A percentile compares a stretch with the other conserved stretches of the same genome.
These are phyloP conservation scores for Drosophila kikkawai DNA, from an alignment of 1,140 invertebrate genomes.

Conservation along the genomic window DNA sequence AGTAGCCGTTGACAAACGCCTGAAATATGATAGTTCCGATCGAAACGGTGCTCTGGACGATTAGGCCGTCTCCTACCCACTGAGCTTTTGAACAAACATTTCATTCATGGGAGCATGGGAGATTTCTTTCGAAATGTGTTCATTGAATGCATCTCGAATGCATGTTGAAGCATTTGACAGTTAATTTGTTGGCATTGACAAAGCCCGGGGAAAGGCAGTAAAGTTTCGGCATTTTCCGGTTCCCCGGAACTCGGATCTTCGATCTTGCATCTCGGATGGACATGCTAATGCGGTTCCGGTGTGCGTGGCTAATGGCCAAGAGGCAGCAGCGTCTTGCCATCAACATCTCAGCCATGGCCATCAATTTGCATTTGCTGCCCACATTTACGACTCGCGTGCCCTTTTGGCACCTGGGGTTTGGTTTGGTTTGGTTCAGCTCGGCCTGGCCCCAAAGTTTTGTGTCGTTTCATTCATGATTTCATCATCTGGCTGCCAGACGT, in stretches of 20 bases:
- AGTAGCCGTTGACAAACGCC: conserved; percentile 66
- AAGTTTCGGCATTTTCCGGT: conserved; percentile 65
- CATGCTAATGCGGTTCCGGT: conserved; percentile 81
- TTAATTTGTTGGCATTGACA: conserved; percentile 77
- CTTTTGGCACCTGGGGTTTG: conserved; percentile 75
- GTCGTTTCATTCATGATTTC: conserved; percentile 72
- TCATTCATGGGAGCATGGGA: conserved; percentile 41
- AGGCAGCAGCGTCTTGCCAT: conserved; percentile 43
- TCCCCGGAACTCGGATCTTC: conserved; percentile 23
- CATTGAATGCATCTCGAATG: conserved; percentile 65
- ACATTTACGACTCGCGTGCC: conserved; percentile 64
- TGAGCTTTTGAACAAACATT: conserved; percentile 39
- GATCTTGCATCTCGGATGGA: conserved; percentile 14
- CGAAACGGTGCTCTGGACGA: conserved; percentile 45
- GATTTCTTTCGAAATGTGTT: conserved; percentile 62
- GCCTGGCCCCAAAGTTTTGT: conserved; percentile 10
- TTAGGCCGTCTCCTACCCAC: conserved; percentile 22
- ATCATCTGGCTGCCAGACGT: conserved; percentile 55
- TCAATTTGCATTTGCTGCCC: conserved; percentile 81
- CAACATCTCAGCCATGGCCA: conserved; percentile 66
- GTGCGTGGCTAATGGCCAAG: conserved; percentile 59
- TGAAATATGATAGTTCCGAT: conserved; percentile 72
- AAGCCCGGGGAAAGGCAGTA: conserved; percentile 29
- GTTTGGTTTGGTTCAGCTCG: conserved; percentile 32
- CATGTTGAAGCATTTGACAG: conserved; percentile 69